Evolutionary conservation across 2,113 vertebrate genomes (phyloP).

Genomic region (Oryzias celebensis): DNA sequence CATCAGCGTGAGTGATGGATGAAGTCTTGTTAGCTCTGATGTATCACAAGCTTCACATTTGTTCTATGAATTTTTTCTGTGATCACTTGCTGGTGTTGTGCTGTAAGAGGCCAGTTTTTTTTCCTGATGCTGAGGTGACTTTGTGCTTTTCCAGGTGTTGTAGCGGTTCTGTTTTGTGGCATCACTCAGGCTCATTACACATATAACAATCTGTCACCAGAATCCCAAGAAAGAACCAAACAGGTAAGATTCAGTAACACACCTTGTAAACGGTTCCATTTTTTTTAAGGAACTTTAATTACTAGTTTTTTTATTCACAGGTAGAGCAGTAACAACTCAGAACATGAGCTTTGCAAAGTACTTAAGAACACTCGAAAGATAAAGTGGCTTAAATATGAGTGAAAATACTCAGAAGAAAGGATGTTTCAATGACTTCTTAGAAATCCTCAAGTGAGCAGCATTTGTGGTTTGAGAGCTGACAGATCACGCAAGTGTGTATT

Average conservation of each 20-base stretch:
- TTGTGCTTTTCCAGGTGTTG: slow-evolving; percentile 81
- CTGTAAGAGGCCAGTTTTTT: neutral
- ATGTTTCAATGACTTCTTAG: slow-evolving; percentile 5
- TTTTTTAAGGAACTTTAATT: neutral
- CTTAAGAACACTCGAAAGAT: too few relatives aligned
- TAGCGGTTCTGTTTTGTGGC: slow-evolving; percentile 95
- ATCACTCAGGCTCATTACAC: slow-evolving; percentile 98
- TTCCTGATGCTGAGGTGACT: neutral
- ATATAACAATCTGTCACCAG: slow-evolving; percentile 94
- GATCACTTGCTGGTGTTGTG: too few relatives aligned
- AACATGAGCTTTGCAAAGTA: too few relatives aligned
- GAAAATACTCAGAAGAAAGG: neutral
- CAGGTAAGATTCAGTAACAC: slow-evolving; percentile 77
- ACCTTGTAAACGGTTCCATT: neutral
- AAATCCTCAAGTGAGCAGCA: neutral
- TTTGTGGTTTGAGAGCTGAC: neutral
- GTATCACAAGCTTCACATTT: too few relatives aligned
- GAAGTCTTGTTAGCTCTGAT: too few relatives aligned
- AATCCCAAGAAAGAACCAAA: slow-evolving; percentile 94
- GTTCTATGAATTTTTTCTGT: too few relatives aligned
- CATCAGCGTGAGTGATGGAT: too few relatives aligned
- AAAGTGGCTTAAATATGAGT: too few relatives aligned
- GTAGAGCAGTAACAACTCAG: too few relatives aligned
- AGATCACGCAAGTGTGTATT: neutral
- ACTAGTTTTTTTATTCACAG: too few relatives aligned